Conservation (phyloP, 2,888 invertebrate genomes). For the Drosophila cracens region DNA sequence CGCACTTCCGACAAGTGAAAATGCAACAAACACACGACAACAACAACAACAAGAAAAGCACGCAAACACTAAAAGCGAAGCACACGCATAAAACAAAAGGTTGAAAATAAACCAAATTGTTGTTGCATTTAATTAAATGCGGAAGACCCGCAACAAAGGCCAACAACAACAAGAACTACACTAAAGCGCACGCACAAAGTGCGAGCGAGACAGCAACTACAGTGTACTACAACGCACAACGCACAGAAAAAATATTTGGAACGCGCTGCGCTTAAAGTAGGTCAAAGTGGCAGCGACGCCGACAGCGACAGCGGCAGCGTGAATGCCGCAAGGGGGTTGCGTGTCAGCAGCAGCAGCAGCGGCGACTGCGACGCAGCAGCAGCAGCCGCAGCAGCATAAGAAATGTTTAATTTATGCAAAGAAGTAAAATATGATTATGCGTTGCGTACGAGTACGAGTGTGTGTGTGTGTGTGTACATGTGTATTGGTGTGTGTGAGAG, state of each 20-base stretch:
- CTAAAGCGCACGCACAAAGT: constrained; percentile 69
- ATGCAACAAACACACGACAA: constrained; percentile 53
- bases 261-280: constrained; percentile 77
- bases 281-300: constrained; percentile 73
- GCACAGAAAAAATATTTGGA: constrained; percentile 68
- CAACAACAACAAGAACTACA: constrained; percentile 51
- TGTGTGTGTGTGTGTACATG: constrained; percentile 1
- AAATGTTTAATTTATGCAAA: constrained; percentile 75
- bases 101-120: constrained; percentile 53
- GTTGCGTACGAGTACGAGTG: constrained; percentile 22
- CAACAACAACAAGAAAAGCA: constrained; percentile 19
- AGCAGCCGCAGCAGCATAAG: constrained; percentile 34
- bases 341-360: constrained; percentile 49
- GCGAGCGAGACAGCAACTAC: constrained; percentile 20
- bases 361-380: constrained; percentile 49
- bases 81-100: constrained; percentile 52
- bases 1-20: constrained; percentile 76
- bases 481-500: constrained; percentile 9
- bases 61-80: constrained; percentile 27
- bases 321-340: constrained; percentile 63
- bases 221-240: constrained; percentile 36
- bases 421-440: constrained; percentile 36
- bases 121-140: constrained; percentile 82
- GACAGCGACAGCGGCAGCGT: constrained; percentile 28
- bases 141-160: constrained; percentile 63